Conservation (phyloP, 2,113 vertebrate species). For the Rhinoptilus africanus region DNA sequence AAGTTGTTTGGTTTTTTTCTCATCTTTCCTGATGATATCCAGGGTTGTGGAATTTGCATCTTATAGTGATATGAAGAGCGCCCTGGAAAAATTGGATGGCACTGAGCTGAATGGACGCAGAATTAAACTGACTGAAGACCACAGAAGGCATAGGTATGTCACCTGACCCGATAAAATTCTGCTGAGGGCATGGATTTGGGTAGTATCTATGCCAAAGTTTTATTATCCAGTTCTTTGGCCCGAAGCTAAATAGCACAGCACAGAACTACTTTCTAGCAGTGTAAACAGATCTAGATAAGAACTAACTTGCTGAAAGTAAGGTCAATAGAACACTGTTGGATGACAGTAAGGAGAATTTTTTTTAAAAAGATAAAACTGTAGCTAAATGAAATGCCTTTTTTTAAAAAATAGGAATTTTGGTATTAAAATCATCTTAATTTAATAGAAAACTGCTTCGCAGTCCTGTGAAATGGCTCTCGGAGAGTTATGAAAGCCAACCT, state of each 20-base stretch:
- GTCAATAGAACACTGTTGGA: neutral
- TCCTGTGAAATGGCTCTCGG: neutral
- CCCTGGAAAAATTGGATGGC: constrained; percentile 88
- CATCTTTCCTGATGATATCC: neutral
- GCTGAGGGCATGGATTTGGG: neutral
- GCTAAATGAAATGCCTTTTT: neutral
- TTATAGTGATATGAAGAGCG: constrained; percentile 91
- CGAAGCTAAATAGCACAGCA: neutral
- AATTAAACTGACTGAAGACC: constrained; percentile 88
- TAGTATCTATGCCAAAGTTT: neutral
- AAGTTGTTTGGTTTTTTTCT: neutral
- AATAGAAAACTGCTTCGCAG: neutral
- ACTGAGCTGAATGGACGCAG: constrained; percentile 90
- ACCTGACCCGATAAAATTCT: neutral
- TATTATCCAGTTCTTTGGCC: neutral
- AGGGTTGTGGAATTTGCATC: constrained; percentile 93
- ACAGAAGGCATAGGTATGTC: constrained; percentile 81
- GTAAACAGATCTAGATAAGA: constrained; percentile 24
- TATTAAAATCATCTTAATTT: neutral
- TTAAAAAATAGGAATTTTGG: neutral
- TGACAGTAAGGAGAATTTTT: neutral
- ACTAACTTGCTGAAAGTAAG: neutral
- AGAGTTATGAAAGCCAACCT: neutral
- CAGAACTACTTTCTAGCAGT: neutral
- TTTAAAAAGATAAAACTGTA: neutral